Conservation (phyloP, 2,113 vertebrate genomes). For the Varanus salvator region DNA sequence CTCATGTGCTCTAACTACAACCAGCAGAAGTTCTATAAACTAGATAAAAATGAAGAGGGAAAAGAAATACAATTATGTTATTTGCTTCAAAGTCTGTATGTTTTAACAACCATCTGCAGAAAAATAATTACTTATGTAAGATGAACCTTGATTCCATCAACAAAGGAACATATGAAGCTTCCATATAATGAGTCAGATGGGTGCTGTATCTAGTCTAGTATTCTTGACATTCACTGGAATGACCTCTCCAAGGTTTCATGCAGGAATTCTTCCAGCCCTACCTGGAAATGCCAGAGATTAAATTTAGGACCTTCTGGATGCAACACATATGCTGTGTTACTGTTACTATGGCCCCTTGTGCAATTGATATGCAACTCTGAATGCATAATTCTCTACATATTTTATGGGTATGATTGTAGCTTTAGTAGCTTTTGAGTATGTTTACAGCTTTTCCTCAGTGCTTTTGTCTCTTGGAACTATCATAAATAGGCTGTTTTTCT, state of each 20-base stretch:
- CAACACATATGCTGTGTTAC: too few species aligned
- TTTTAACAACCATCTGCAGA: neutral
- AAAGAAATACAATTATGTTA: conserved; percentile 12
- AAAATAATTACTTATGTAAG: conserved; percentile 21
- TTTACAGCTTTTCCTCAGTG: neutral
- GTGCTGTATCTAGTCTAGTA: too few species aligned
- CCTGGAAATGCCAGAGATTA: too few species aligned
- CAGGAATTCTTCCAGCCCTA: too few species aligned
- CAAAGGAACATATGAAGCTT: neutral
- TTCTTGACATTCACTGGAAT: too few species aligned
- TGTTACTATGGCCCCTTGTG: too few species aligned
- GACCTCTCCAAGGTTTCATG: too few species aligned
- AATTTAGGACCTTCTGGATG: too few species aligned
- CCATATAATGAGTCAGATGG: too few species aligned
- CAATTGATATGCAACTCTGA: too few species aligned
- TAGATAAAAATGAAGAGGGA: conserved; percentile 31
- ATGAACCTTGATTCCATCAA: neutral
- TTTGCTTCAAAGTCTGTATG: conserved; percentile 21
- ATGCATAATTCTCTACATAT: neutral
- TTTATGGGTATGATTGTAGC: neutral
- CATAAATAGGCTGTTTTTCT: neutral
- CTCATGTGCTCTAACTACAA: conserved; percentile 29
- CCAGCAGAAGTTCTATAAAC: conserved; percentile 38
- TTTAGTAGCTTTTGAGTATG: too few species aligned
- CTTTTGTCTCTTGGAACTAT: neutral